Percentiles rank a stretch among this genome's conserved stretches.
These are phyloP conservation scores for Bucco capensis DNA, from an alignment of 2,113 vertebrate species.

Conservation along the genomic window DNA sequence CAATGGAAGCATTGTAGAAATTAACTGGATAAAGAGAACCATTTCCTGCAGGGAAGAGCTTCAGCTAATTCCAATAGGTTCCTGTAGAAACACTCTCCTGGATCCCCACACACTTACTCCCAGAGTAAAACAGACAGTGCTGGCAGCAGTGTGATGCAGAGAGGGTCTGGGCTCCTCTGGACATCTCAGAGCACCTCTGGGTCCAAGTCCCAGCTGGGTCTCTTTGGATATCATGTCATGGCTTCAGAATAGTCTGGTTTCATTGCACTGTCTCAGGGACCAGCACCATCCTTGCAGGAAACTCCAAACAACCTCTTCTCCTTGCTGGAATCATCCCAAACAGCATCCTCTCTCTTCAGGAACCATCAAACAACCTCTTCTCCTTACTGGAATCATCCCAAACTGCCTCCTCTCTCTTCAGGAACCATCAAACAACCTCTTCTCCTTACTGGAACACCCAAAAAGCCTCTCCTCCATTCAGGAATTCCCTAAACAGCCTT, in stretches of 20 bases:
- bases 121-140: neutral
- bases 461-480: too few species aligned
- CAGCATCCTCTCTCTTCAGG: too few species aligned
- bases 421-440: too few species aligned
- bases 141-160: too few species aligned
- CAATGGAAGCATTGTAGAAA: neutral
- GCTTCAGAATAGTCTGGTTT: neutral
- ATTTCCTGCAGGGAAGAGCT: neutral
- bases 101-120: neutral
- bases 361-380: too few species aligned
- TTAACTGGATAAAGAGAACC: neutral
- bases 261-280: neutral
- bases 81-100: neutral
- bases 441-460: too few species aligned
- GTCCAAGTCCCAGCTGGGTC: neutral
- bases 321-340: too few species aligned
- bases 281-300: neutral
- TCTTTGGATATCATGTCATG: rapidly evolving
- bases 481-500: too few species aligned
- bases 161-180: neutral
- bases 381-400: too few species aligned
- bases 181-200: neutral
- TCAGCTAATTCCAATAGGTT: neutral
- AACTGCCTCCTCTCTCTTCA: neutral
- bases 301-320: too few species aligned